Percentiles rank a stretch among this genome's conserved stretches.
phyloP scores from a whole-genome alignment of 1,140 invertebrate genomes.

The Nasonia longicornis region DNA sequence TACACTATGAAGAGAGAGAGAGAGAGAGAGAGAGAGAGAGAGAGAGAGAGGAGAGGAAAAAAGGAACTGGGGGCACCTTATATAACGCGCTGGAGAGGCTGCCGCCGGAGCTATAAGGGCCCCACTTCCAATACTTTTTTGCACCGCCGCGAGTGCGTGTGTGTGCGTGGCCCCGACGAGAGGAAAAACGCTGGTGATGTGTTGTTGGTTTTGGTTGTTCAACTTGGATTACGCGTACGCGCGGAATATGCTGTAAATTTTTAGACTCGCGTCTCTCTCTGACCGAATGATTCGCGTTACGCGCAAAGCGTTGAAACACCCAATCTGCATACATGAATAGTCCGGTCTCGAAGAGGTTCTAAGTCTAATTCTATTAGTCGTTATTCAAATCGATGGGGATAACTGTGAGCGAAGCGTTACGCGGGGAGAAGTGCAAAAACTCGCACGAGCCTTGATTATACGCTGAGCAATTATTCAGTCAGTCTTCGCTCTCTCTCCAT shows the following conservation, averaged over 20 bases:
- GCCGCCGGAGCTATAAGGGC: background rate
- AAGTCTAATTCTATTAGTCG: constrained; percentile 34
- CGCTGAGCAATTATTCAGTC: background rate
- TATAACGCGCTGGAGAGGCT: constrained; percentile 24
- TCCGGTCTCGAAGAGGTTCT: constrained; percentile 4
- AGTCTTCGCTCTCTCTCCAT: background rate
- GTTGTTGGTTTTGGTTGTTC: background rate
- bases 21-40: no score
- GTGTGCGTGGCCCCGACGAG: constrained; percentile 22
- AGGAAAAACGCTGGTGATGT: background rate
- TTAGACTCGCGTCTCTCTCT: background rate
- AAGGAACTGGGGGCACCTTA: constrained; percentile 48
- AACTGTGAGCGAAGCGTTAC: background rate
- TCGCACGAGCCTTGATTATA: background rate
- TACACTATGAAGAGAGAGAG: constrained; percentile 10
- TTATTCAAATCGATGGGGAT: constrained; percentile 31
- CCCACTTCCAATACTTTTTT: constrained; percentile 34
- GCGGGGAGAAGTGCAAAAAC: no score
- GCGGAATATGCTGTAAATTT: background rate
- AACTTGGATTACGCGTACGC: background rate
- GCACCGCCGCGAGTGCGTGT: background rate
- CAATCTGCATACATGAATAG: constrained; percentile 39
- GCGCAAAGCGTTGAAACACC: constrained; percentile 22
- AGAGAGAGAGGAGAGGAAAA: constrained; percentile 50
- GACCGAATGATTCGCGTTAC: background rate